Evolutionary conservation across 1,140 invertebrate species (phyloP), one percentile per base, ranked within the genome.

Genomic region (Diploscapter pachys): DNA sequence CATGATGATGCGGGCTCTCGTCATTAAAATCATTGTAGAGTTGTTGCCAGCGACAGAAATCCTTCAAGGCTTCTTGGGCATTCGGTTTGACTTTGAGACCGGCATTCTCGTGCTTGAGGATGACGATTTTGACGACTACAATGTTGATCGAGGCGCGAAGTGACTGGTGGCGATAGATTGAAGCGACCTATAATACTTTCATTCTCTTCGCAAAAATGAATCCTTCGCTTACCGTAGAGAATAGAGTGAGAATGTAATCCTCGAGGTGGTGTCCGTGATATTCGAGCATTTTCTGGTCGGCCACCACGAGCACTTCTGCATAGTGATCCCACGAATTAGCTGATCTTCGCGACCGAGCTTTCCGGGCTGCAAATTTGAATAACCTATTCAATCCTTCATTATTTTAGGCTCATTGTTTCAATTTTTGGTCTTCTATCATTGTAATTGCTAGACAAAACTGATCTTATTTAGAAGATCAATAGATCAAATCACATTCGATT

Each of bases 141-240:
- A 94, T 90, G 79, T 90, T 91, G 61, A 94, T 90, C 1, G 91
- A 90, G 84, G 93, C 93, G 4, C 92, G 92, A 74, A 94, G 91
- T 53, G 90, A 91, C 4, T 90, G 89, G 83, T 93, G 91, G 77
- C 91, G 90, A 85, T 91, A 94, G 73, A 94, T 90, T 52, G 90
- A 88, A 4, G 91, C 89, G 5, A 92, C 91, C 91, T 31, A 31
- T 31, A 31, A 92, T 80, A 11, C 13, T 13, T 11, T 13, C 11
- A 65, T 65, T n/a, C 11, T 9, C 55, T 11, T 63, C 11, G 11
- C 11, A n/a, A 55, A 55, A 75, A 76, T 68, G 11, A 48, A 76
- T 61, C 74, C 87, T 87, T 93, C 92, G 80, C 31, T 31, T 31
- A 31, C 31, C 31, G 91, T 92, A 59, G 90, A 91, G 89, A 94